phyloP scores from a whole-genome alignment of 2,888 invertebrate species.

The Automeris io region DNA sequence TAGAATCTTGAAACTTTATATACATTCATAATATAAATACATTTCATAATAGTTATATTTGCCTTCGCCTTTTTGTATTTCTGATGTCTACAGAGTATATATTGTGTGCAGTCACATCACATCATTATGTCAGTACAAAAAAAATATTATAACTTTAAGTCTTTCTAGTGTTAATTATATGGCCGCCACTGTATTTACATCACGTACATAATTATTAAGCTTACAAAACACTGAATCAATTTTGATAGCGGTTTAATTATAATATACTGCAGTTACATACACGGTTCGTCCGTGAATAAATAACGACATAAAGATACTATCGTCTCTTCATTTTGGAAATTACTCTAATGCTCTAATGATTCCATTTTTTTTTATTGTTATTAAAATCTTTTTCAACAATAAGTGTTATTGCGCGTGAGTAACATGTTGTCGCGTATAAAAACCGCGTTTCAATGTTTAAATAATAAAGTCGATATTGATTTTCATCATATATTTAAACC shows the following conservation, averaged over 20 bases:
- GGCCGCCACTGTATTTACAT: neutral
- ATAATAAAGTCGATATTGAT: conserved; percentile 9
- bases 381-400: neutral
- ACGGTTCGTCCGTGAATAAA: conserved; percentile 19
- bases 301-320: conserved; percentile 16
- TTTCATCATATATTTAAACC: conserved; percentile 32
- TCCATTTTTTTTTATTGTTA: neutral
- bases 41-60: too few relatives aligned
- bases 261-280: conserved; percentile 13
- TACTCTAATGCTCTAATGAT: conserved; percentile 9
- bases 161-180: too few relatives aligned
- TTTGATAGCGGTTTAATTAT: conserved; percentile 20
- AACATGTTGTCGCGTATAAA: conserved; percentile 22
- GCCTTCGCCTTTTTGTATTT: too few relatives aligned
- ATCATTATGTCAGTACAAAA: too few relatives aligned
- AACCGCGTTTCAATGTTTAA: conserved; percentile 15
- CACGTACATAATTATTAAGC: neutral
- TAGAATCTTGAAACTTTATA: too few relatives aligned
- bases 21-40: too few relatives aligned
- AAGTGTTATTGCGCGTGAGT: neutral
- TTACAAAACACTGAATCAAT: neutral
- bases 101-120: too few relatives aligned
- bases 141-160: too few relatives aligned
- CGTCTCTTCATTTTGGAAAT: conserved; percentile 8
- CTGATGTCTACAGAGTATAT: too few relatives aligned